These are phyloP conservation scores for Neogobius melanostomus DNA, from an alignment of 2,113 vertebrate genomes.

Conservation along the genomic window DNA sequence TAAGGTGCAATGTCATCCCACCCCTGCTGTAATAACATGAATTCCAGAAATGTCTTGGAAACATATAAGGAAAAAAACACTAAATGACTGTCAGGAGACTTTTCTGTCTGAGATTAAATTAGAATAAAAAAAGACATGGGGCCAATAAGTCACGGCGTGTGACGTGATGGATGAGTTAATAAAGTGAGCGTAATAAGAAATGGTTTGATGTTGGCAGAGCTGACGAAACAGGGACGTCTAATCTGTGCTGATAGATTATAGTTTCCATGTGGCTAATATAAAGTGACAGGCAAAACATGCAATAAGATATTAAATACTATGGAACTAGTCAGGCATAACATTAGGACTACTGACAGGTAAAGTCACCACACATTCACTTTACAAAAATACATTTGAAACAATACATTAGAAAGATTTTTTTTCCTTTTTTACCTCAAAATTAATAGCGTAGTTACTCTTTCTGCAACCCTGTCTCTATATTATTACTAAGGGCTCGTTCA, in stretches of 20 bases:
- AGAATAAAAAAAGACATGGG: slow-evolving; percentile 3
- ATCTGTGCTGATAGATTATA: slow-evolving; percentile 1
- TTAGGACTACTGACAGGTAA: not conserved
- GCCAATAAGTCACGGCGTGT: not conserved
- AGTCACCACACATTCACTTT: not conserved
- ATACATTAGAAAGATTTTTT: not conserved
- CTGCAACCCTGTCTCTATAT: no score
- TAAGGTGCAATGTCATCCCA: not conserved
- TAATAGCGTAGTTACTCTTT: no score
- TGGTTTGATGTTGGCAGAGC: slow-evolving; percentile 19
- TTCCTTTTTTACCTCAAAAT: not conserved
- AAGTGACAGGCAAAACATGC: not conserved
- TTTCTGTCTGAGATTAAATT: slow-evolving; percentile 8
- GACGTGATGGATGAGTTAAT: slow-evolving; percentile 25
- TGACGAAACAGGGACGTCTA: slow-evolving; percentile 12
- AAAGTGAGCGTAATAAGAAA: slow-evolving; percentile 23
- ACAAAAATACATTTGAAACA: not conserved
- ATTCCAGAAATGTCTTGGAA: not conserved
- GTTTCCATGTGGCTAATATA: not conserved
- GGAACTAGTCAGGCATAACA: not conserved
- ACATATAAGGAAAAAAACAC: not conserved
- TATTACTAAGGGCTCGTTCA: no score
- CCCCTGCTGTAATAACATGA: not conserved
- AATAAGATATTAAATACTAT: not conserved
- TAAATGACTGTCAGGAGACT: not conserved